Percentiles rank a stretch among this genome's conserved stretches.
These are phyloP conservation scores for Gymnoscelis rufifasciata DNA, from an alignment of 2,888 invertebrate species.

Conservation along the genomic window DNA sequence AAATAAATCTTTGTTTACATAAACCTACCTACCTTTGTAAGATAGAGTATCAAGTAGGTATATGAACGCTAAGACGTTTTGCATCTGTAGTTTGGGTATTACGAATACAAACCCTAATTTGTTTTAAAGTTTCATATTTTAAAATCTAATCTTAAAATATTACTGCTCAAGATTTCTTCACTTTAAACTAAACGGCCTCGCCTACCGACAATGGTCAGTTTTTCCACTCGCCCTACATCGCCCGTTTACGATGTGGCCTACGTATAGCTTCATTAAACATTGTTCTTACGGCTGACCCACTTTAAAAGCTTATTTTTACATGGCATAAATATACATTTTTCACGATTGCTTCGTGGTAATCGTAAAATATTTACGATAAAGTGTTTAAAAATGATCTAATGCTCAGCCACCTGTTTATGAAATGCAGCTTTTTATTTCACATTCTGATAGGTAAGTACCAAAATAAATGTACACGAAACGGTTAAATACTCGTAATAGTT, in stretches of 20 bases:
- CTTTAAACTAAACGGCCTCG: neutral
- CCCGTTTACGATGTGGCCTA: conserved; percentile 41
- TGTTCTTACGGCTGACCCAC: conserved; percentile 51
- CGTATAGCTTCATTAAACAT: conserved; percentile 40
- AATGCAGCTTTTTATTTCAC: too few relatives aligned
- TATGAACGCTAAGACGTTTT: too few relatives aligned
- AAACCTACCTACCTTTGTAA: too few relatives aligned
- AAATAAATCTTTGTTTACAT: too few relatives aligned
- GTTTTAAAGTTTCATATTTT: too few relatives aligned
- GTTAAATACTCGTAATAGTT: too few relatives aligned
- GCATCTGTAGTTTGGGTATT: too few relatives aligned
- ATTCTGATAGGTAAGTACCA: too few relatives aligned
- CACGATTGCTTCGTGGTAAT: conserved; percentile 29
- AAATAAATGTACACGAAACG: too few relatives aligned
- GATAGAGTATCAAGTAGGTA: too few relatives aligned
- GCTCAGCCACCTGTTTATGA: conserved; percentile 22
- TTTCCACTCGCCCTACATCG: conserved; percentile 21
- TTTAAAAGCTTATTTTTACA: conserved; percentile 45
- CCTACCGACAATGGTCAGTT: conserved; percentile 17
- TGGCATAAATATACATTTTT: conserved; percentile 31
- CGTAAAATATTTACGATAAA: conserved; percentile 35
- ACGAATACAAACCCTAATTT: too few relatives aligned
- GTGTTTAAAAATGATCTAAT: conserved; percentile 16
- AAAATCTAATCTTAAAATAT: too few relatives aligned
- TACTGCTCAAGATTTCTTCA: neutral